These are phyloP conservation scores for Mayetiola destructor DNA, from an alignment of 2,888 invertebrate genomes.

Conservation along the genomic window DNA sequence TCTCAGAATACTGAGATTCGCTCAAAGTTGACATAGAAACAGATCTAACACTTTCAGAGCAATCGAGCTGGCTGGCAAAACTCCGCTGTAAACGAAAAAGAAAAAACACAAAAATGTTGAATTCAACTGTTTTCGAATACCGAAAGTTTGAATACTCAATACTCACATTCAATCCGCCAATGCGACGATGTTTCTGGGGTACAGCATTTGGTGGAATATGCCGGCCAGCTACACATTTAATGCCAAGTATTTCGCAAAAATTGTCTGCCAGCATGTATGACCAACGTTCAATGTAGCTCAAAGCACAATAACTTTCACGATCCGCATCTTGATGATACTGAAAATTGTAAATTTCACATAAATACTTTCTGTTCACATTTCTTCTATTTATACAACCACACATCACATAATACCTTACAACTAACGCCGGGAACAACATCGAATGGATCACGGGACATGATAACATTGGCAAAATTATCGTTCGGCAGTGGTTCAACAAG, in stretches of 20 bases:
- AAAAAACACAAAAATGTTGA: no score
- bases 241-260: conserved; percentile 33
- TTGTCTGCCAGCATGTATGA: conserved; percentile 36
- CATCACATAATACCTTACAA: neutral
- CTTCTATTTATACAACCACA: neutral
- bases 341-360: neutral
- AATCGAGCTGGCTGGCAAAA: no score
- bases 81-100: no score
- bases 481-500: neutral
- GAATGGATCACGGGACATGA: neutral
- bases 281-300: conserved; percentile 35
- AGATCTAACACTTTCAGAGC: no score
- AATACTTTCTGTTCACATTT: neutral
- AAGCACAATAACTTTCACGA: conserved; percentile 32
- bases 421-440: neutral
- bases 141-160: no score
- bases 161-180: no score
- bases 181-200: no score
- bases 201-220: conserved; percentile 30
- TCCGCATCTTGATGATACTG: conserved; percentile 34
- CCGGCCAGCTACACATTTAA: conserved; percentile 30
- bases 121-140: no score
- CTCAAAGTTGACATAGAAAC: no score
- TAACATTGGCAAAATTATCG: neutral
- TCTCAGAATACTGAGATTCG: no score